Conservation (phyloP, 2,888 invertebrate species). For the Acleris sparsana region DNA sequence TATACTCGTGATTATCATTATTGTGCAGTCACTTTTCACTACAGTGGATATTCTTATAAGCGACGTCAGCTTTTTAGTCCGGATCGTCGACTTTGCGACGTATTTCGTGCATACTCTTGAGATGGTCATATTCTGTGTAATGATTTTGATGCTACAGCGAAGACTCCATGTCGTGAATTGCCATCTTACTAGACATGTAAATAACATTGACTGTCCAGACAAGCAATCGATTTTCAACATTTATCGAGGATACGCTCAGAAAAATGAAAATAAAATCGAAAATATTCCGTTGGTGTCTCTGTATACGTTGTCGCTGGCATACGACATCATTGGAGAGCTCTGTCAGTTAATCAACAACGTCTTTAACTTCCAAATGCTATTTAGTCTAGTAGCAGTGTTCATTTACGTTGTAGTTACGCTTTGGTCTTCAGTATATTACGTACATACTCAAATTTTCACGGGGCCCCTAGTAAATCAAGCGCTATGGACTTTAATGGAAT, state of each 20-base stretch:
- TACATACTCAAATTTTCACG: slow-evolving; percentile 7
- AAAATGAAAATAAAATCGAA: not conserved
- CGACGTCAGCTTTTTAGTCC: not conserved
- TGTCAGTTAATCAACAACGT: slow-evolving; percentile 35
- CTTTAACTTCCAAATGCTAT: slow-evolving; percentile 37
- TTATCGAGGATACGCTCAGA: not conserved
- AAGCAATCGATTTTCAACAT: not conserved
- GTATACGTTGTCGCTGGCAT: slow-evolving; percentile 29
- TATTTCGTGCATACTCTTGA: slow-evolving; percentile 16
- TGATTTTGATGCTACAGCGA: slow-evolving; percentile 19
- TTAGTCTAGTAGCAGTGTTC: slow-evolving; percentile 31
- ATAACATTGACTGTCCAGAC: not conserved
- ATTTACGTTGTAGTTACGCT: slow-evolving; percentile 33
- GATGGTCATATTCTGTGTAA: slow-evolving; percentile 18
- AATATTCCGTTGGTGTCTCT: slow-evolving; percentile 2
- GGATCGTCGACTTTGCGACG: slow-evolving; percentile 3
- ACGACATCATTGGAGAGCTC: slow-evolving; percentile 34
- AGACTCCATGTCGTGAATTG: slow-evolving; percentile 30
- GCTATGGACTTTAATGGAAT: slow-evolving; percentile 28
- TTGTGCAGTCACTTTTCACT: slow-evolving; percentile 5
- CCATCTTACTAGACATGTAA: slow-evolving; percentile 8
- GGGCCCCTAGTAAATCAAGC: slow-evolving; percentile 19
- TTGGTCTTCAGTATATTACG: slow-evolving; percentile 33
- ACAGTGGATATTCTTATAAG: not conserved
- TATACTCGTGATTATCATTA: not conserved